Evolutionary conservation across 2,113 vertebrate species (phyloP), one percentile per base, ranked within the genome.

Genomic region (Dicerorhinus sumatrensis): DNA sequence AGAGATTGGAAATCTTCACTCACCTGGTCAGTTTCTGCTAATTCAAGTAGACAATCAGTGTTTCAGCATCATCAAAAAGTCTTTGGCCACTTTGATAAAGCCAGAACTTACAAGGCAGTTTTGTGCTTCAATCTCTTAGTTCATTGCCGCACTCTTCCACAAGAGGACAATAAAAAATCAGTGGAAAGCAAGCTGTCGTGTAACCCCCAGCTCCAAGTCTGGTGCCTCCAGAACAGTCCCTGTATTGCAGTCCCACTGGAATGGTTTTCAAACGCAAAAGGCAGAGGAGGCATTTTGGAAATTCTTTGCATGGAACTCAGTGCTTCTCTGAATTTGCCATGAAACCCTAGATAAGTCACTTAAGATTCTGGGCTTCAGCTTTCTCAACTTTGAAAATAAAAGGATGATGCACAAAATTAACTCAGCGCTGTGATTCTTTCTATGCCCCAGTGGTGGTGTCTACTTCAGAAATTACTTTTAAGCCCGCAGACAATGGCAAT

Each of bases 341-440:
- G 56, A 97, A 95, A 85, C 94, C 48, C 72, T 87, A 54, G 25
- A 7, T 54, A 82, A 82, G 31, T 89, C 46, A 80, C 69, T 89
- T 73, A 83, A 95, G 13, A 97, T 46, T 94, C 39, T 81, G 54
- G 23, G 36, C 16, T 84, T 96, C 27, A 21, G 16, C 31, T 84
- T 95, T 90, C 93, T 88, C 63, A 77, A 60, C 51, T 39, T 46
- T 16, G 58, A 89, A 95, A 63, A 46, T 29, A 42, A 89, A 63
- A 79, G 3, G 21, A 96, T 72, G 14, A n/a, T n/a, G 0, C 5
- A 77, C 39, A 77, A 91, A 96, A 69, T 85, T 67, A 93, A 63
- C 3, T 91, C 20, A 36, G 21, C 0, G 7, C 2, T 69, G 18
- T 79, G 29, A 87, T 48, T 72, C 58, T 76, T 18, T 36, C 33